Evolutionary conservation across 2,797 vertebrate genomes (phyloP).

Genomic region (Orientallactaga sibirica): DNA sequence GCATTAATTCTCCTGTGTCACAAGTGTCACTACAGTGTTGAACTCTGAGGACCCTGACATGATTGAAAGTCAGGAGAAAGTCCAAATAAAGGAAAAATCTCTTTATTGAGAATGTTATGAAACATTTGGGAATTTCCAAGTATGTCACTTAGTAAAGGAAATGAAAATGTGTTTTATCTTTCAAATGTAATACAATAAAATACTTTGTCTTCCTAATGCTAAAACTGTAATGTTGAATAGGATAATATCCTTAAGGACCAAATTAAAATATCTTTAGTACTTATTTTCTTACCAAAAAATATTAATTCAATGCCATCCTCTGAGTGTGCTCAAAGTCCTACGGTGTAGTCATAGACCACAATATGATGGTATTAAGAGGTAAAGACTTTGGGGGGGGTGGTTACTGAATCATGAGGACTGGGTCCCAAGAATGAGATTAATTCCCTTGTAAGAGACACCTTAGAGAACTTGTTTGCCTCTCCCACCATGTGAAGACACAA

Average conservation of each 20-base stretch:
- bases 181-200: neutral
- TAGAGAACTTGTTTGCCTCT: neutral
- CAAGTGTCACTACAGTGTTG: neutral
- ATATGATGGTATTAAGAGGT: neutral
- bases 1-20: neutral
- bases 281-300: neutral
- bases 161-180: slow-evolving; percentile 35
- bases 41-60: neutral
- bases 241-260: neutral
- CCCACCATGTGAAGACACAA: neutral
- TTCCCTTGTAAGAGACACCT: neutral
- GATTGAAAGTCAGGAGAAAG: neutral
- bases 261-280: neutral
- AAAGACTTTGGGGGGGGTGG: neutral
- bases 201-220: slow-evolving; percentile 28
- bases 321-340: neutral
- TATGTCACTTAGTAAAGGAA: slow-evolving; percentile 24
- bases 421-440: neutral
- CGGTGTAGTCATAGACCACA: neutral
- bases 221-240: slow-evolving; percentile 12
- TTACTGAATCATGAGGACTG: neutral
- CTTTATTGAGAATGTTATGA: slow-evolving; percentile 38
- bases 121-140: neutral
- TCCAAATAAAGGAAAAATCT: neutral
- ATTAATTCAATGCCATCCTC: neutral